Evolutionary conservation across 2,888 invertebrate species (phyloP).

Genomic region (Drosophila kanekoi): DNA sequence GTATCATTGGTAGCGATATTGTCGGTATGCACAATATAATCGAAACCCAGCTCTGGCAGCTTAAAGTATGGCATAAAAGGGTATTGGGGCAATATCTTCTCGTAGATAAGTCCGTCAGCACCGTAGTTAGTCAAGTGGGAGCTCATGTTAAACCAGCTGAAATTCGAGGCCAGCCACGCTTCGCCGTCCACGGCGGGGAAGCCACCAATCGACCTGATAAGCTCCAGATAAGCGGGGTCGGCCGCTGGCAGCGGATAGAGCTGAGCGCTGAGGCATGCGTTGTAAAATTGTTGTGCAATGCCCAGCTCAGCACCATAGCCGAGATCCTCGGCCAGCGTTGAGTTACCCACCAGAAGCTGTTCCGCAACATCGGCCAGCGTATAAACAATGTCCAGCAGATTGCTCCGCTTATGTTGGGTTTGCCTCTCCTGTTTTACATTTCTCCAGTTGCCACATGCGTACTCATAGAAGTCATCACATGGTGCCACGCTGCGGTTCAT

Average conservation of each 20-base stretch:
- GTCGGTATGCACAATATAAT: constrained; percentile 76
- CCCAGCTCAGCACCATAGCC: constrained; percentile 69
- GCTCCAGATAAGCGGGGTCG: constrained; percentile 72
- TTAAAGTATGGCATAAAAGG: constrained; percentile 80
- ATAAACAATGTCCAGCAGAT: constrained; percentile 75
- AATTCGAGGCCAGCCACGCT: constrained; percentile 71
- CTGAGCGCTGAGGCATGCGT: constrained; percentile 70
- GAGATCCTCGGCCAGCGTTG: constrained; percentile 46
- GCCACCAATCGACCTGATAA: constrained; percentile 80
- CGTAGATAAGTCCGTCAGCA: constrained; percentile 64
- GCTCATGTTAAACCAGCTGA: constrained; percentile 84
- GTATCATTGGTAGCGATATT: constrained; percentile 77
- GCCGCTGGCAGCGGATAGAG: constrained; percentile 72
- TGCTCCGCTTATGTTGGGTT: constrained; percentile 67
- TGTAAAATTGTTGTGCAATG: constrained; percentile 73
- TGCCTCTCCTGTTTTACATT: constrained; percentile 63
- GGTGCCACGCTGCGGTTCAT: constrained; percentile 80
- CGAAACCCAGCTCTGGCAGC: constrained; percentile 81
- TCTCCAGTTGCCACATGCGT: constrained; percentile 82
- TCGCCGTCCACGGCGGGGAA: constrained; percentile 81
- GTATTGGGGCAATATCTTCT: constrained; percentile 59
- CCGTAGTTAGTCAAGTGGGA: constrained; percentile 80
- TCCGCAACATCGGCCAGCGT: constrained; percentile 60
- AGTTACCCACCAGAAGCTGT: constrained; percentile 44
- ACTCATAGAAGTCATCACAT: constrained; percentile 83